Conservation (phyloP, 2,888 invertebrate species). For the Chaitophorus viminalis region DNA sequence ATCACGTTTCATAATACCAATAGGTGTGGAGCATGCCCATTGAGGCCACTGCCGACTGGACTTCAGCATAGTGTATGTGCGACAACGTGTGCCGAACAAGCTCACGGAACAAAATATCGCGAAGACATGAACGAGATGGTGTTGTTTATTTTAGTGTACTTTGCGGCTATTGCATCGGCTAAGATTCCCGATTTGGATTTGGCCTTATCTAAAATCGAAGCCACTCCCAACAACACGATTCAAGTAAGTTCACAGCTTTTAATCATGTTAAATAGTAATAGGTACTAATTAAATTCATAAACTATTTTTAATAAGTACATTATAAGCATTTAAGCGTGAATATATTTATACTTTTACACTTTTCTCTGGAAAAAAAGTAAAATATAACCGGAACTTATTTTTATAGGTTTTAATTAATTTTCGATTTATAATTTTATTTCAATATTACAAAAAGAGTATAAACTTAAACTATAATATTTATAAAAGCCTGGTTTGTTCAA, state of each 20-base stretch:
- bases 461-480: no score
- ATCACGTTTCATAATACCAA: conserved; percentile 47
- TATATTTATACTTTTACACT: no score
- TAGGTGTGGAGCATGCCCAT: conserved; percentile 37
- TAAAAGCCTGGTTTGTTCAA: no score
- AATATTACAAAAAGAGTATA: no score
- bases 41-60: conserved; percentile 9
- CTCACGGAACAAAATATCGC: background rate
- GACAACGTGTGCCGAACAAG: background rate
- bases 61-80: conserved; percentile 1
- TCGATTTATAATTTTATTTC: no score
- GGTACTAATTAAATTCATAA: background rate
- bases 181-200: background rate
- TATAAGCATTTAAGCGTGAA: no score
- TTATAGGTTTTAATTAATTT: no score
- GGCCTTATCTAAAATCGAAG: conserved; percentile 11
- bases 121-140: background rate
- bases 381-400: no score
- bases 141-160: conserved; percentile 47
- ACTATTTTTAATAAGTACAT: no score
- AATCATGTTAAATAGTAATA: background rate
- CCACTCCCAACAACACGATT: conserved; percentile 1
- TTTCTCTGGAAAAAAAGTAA: no score
- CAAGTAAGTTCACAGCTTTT: conserved; percentile 8
- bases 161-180: background rate